phyloP scores from a whole-genome alignment of 2,888 invertebrate genomes.

The Lysandra coridon region DNA sequence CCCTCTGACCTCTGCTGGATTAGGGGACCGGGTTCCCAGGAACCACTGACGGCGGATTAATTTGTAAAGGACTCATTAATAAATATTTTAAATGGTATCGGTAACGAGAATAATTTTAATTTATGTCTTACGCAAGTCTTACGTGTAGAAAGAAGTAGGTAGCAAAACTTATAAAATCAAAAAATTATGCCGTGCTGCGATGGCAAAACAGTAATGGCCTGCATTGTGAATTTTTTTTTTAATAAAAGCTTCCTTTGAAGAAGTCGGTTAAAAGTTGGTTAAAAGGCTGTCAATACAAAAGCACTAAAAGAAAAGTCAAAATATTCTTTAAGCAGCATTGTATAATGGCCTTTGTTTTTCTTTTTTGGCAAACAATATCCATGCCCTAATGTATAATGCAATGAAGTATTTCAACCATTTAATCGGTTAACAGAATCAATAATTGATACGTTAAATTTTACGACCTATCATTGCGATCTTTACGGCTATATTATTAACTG shows the following conservation, averaged over 20 bases:
- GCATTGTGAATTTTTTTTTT: not conserved
- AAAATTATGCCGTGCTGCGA: not conserved
- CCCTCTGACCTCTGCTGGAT: slow-evolving; percentile 56
- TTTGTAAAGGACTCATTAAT: slow-evolving; percentile 39
- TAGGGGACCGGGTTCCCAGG: slow-evolving; percentile 56
- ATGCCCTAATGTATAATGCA: not conserved
- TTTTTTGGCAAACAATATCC: slow-evolving; percentile 2
- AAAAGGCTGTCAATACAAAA: not conserved
- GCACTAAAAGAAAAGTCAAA: not conserved
- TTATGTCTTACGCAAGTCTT: not conserved
- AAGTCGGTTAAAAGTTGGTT: not conserved
- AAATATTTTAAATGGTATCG: slow-evolving; percentile 29
- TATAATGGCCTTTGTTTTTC: not conserved
- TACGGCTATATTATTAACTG: slow-evolving; percentile 42
- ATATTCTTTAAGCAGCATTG: not conserved
- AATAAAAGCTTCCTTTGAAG: not conserved
- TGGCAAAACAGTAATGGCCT: not conserved
- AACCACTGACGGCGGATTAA: slow-evolving; percentile 42
- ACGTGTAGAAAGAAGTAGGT: not conserved
- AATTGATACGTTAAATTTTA: slow-evolving; percentile 52
- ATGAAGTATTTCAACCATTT: not conserved
- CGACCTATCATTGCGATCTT: slow-evolving; percentile 45
- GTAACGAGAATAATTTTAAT: slow-evolving; percentile 7
- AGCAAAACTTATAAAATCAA: not conserved
- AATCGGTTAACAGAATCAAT: slow-evolving; percentile 41